Evolutionary conservation across 2,888 invertebrate genomes (phyloP), one percentile per base, ranked within the genome.

Genomic region (Leistus spinibarbis): DNA sequence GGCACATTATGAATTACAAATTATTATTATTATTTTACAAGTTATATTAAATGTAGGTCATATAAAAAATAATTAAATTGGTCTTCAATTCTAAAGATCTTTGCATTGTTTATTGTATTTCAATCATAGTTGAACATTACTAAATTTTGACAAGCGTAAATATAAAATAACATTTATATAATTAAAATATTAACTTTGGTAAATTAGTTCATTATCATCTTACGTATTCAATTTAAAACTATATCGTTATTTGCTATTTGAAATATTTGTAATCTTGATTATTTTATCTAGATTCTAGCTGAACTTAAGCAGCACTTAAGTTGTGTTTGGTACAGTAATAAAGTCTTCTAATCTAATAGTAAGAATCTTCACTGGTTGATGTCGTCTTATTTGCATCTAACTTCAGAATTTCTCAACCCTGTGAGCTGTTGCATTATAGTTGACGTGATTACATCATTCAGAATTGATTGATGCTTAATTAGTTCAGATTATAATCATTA

Each of bases 401-500:
- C 40, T 10, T 13, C 7, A 40, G 40, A 40, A 60, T 60, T 19
- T 60, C 60, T 60, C 60, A 60, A 60, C 60, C 60, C 60, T 60
- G 22, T 60, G 60, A 60, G 20, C 60, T 60, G 19, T 60, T 60
- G 60, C 60, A 20, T 19, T 60, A 60, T 40, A 16, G n/a, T n/a
- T n/a, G n/a, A n/a, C n/a, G 20, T 60, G 60, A 10, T 22, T 60
- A 20, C 60, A 60, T 19, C 60, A 60, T 20, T 60, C 22, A 16
- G 19, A 19, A 60, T 22, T 62, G 53, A 70, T 70, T 53, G 69
- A 70, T 23, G 53, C 62, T 62, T 70, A 70, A 70, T 70, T 70
- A 70, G 69, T 60, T n/a, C 63, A 70, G 69, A 70, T 70, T 70
- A 70, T 62, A 70, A 70, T 70, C 60, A 70, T 70, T 70, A 70